Percentiles rank a stretch among this genome's conserved stretches.
Conservation (phyloP, 2,888 invertebrate genomes). For the Buathra laborator region DNA sequence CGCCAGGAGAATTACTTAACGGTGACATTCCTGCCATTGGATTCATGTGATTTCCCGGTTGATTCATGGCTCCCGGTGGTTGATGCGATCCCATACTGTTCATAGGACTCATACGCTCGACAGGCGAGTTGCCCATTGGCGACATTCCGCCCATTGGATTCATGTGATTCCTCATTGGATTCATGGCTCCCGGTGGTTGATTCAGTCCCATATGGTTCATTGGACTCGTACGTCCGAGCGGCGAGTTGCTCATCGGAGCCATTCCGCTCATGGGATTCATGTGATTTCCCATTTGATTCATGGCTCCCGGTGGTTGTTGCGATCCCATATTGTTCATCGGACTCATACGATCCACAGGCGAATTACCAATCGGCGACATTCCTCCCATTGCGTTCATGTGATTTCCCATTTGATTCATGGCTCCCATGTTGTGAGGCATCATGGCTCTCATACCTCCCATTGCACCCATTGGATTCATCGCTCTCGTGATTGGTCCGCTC, state of each 20-base stretch:
- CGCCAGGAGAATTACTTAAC: constrained; percentile 2
- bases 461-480: constrained; percentile 87
- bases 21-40: constrained; percentile 82
- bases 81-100: constrained; percentile 85
- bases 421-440: constrained; percentile 83
- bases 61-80: constrained; percentile 86
- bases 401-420: constrained; percentile 81
- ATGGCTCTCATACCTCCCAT: constrained; percentile 84
- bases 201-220: constrained; percentile 82
- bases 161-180: constrained; percentile 86
- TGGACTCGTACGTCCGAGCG: neutral
- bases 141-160: constrained; percentile 88
- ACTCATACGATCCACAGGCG: constrained; percentile 88
- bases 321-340: constrained; percentile 88
- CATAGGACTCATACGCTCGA: constrained; percentile 87
- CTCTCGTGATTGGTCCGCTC: constrained; percentile 88
- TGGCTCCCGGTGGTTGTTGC: constrained; percentile 89
- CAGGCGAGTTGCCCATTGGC: constrained; percentile 91
- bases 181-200: constrained; percentile 85
- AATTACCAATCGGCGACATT: constrained; percentile 82
- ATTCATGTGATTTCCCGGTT: constrained; percentile 86
- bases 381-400: constrained; percentile 85
- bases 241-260: constrained; percentile 15
- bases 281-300: constrained; percentile 86
- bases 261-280: constrained; percentile 86